Conservation (phyloP, 1,140 invertebrate species). For the Orchesella cincta region DNA sequence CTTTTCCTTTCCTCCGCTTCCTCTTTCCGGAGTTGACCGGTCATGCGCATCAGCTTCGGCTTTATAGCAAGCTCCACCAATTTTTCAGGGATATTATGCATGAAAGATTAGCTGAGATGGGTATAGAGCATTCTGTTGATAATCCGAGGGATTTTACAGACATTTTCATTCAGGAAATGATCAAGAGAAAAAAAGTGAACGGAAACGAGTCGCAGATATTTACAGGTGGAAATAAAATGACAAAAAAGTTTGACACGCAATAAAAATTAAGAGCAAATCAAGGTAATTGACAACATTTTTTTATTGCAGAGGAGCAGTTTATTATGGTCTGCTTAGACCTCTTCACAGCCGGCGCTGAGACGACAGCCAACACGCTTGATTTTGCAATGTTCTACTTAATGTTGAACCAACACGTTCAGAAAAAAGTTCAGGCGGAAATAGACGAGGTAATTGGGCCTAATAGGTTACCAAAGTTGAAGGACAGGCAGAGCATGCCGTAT, state of each 20-base stretch:
- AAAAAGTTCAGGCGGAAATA: conserved; percentile 59
- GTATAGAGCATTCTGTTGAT: conserved; percentile 35
- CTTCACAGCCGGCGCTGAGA: conserved; percentile 46
- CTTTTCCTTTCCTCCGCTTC: conserved; percentile 49
- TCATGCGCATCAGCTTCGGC: conserved; percentile 44
- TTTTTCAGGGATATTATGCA: conserved; percentile 44
- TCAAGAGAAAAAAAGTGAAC: conserved; percentile 40
- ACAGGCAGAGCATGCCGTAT: conserved; percentile 68
- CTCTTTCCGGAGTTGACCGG: conserved; percentile 44
- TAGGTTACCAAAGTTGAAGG: conserved; percentile 40
- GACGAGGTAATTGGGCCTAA: conserved; percentile 53
- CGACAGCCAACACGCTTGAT: conserved; percentile 50
- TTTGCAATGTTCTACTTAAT: conserved; percentile 60
- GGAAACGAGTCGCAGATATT: conserved; percentile 31
- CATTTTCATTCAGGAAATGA: conserved; percentile 47
- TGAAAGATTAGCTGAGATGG: conserved; percentile 40
- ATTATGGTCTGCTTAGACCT: conserved; percentile 49
- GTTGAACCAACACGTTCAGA: conserved; percentile 58
- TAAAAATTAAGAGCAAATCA: not conserved
- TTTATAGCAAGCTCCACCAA: conserved; percentile 44
- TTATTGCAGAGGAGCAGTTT: conserved; percentile 50
- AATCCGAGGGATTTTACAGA: conserved; percentile 48
- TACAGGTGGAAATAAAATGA: no score
- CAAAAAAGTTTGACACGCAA: not conserved
- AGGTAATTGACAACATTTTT: conserved; percentile 24